Base-by-base conservation (phyloP, 2,113 vertebrate species). In the Sander vitreus region DNA sequence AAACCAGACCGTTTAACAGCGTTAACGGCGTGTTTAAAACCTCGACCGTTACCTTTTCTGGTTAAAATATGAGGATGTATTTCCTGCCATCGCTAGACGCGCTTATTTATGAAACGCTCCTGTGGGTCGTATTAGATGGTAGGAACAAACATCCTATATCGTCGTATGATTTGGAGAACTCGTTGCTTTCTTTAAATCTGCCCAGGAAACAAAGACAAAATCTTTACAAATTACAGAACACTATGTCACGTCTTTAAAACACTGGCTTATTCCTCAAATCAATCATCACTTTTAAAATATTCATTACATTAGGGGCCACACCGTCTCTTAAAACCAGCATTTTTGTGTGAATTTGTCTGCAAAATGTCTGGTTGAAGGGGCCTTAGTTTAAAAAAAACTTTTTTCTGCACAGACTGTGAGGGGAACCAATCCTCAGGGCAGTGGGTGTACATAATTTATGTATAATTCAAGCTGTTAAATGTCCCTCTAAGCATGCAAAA, bases 401-500 rank as follows among this genome's bases (percentile, higher is more conserved):
- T 55, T 74, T 36, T 47, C 25, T 47, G 45, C 15, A 0, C 58
- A 54, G 36, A 18, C 48, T 57, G 65, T 6, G 73, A 36, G 66
- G 57, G 60, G 14, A 2, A 58, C 18, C 67, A 33, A 14, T 64
- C 59, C 78, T 72, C 45, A 14, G 60, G 62, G 62, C 65, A 47
- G 83, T 72, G 76, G 83, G 74, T 84, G 69, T 65, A 59, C 86
- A 77, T 92, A 74, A 87, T 80, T 84, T 76, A 74, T 84, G 84
- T 72, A 76, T 79, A 73, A 81, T 85, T 88, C 81, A 85, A 82
- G 71, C 70, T 85, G 76, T 67, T 88, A 65, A 83, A 83, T 47
- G 62, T 80, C 70, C 74, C 69, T 67, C 21, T 33, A 19, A 78
- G 78, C 72, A 73, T 81, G 57, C 78, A 75, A 11, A 77, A 62